Evolutionary conservation across 2,888 invertebrate genomes (phyloP).

Genomic region (Hydriomena furcata): DNA sequence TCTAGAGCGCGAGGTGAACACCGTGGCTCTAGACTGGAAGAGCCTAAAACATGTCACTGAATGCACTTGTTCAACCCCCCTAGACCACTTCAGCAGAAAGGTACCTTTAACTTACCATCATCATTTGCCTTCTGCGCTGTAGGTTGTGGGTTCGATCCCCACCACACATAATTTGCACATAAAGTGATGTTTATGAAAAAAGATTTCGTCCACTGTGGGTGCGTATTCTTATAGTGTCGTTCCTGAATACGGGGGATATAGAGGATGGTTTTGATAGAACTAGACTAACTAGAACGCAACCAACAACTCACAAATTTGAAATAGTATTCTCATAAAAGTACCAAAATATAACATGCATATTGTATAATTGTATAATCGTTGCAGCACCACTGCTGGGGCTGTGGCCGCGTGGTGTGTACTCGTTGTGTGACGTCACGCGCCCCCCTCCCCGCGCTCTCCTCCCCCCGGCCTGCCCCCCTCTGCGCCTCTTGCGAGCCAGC

Average conservation of each 20-base stretch:
- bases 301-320: too few species aligned
- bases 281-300: too few species aligned
- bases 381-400: constrained; percentile 97
- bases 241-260: too few species aligned
- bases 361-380: constrained; percentile 43
- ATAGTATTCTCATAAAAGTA: too few species aligned
- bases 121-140: too few species aligned
- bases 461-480: constrained; percentile 91
- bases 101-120: constrained; percentile 65
- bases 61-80: constrained; percentile 96
- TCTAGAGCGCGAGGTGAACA: constrained; percentile 89
- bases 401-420: constrained; percentile 96
- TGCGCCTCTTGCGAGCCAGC: constrained; percentile 90
- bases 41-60: constrained; percentile 92
- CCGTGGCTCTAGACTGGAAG: constrained; percentile 97
- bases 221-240: too few species aligned
- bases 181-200: too few species aligned
- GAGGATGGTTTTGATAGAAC: too few species aligned
- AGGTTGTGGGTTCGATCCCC: too few species aligned
- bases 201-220: too few species aligned
- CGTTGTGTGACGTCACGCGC: constrained; percentile 91
- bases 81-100: constrained; percentile 96
- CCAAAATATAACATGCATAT: too few species aligned
- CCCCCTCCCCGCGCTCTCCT: constrained; percentile 91
- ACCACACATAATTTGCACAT: too few species aligned